Percentiles rank a stretch among this genome's conserved stretches.
Evolutionary conservation across 2,797 vertebrate species (phyloP).

Genomic region (Austrolebias charrua): DNA sequence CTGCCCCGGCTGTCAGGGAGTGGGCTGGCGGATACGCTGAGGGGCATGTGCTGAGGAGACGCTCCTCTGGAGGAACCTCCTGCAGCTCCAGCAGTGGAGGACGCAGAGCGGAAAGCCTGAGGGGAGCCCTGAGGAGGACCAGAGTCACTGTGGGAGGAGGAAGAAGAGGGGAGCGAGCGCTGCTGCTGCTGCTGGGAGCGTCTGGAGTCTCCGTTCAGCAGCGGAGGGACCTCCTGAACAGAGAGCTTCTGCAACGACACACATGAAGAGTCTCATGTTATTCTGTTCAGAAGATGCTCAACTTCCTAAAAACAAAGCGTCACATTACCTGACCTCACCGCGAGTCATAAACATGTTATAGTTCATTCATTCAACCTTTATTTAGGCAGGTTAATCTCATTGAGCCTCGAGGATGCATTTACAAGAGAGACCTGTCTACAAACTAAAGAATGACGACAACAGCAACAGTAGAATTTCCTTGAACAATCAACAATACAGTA

Average conservation of each 20-base stretch:
- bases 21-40: slow-evolving; percentile 43
- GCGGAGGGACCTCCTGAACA: slow-evolving; percentile 83
- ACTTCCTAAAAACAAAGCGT: too few species aligned
- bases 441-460: too few species aligned
- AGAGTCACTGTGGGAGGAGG: slow-evolving; percentile 66
- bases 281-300: too few species aligned
- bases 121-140: slow-evolving; percentile 62
- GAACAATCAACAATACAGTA: too few species aligned
- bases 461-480: too few species aligned
- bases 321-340: too few species aligned
- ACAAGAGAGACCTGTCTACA: too few species aligned
- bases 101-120: slow-evolving; percentile 56
- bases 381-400: too few species aligned
- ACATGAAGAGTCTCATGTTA: too few species aligned
- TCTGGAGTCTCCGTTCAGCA: slow-evolving; percentile 81
- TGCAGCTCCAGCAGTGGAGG: slow-evolving; percentile 48
- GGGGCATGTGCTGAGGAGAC: slow-evolving; percentile 60
- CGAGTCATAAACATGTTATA: too few species aligned
- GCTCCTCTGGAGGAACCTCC: slow-evolving; percentile 54
- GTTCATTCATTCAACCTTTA: too few species aligned
- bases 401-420: too few species aligned
- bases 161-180: slow-evolving; percentile 54
- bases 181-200: slow-evolving; percentile 75
- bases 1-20: slow-evolving; percentile 51
- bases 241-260: slow-evolving; percentile 76